Evolutionary conservation across 2,797 vertebrate genomes (phyloP), one percentile per base, ranked within the genome.

Genomic region (Sebastes reedi): DNA sequence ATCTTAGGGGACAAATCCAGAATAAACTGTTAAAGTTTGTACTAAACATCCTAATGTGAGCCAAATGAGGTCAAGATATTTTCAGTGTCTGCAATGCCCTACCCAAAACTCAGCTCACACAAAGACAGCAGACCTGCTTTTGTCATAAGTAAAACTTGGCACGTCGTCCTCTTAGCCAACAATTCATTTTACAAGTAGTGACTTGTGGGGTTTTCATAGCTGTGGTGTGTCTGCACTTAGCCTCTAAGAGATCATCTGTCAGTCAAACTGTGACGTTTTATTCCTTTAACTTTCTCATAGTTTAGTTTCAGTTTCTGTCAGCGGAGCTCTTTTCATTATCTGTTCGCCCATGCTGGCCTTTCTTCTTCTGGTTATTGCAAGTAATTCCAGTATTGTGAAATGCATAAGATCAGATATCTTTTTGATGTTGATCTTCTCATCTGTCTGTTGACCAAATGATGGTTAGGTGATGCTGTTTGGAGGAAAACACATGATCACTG

Each of bases 231-330:
- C 29, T 50, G 36, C 5, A 11, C 34, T 20, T 58, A 4, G 20
- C 32, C 39, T 71, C 10, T 34, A 2, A 27, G 18, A 71, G 27
- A 65, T 62, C 5, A 12, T n/a, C 16, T 12, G 14, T 52, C 46
- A 36, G 34, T 24, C 25, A 60, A 54, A 24, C 46, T 25, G 61
- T 72, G 62, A 32, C 24, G 16, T 54, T 54, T 68, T 70, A 4
- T 12, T 54, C 52, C 12, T 34, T 16, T 7, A 80, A 78, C 62
- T 52, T 78, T 80, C 39, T 52, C 62, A 34, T 4, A 59, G 22
- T 72, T 5, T 55, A n/a, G 36, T 75, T 78, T 84, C 64, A n/a
- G 6, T 80, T 78, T 72, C 27, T 80, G 36, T 71, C 54, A 80
- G 11, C 14, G 12, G 14, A 22, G 1, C n/a, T 36, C 6, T 55